These are phyloP conservation scores for rat (Rattus norvegicus) DNA, from an alignment of 2,113 vertebrate genomes.

Conservation along the genomic window GRCr8 NC_086026.1:55365501-55366000, in stretches of 20 bases:
- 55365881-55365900: background rate
- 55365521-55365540: background rate
- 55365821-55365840: background rate
- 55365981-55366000: too few species aligned
- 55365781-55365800: slow-evolving; percentile 24
- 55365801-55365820: slow-evolving; percentile 8
- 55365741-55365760: slow-evolving; percentile 38
- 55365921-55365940: background rate
- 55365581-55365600: background rate
- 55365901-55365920: background rate
- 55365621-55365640: background rate
- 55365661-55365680: background rate
- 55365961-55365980: too few species aligned
- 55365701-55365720: slow-evolving; percentile 5
- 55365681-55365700: slow-evolving; percentile 44
- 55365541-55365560: background rate
- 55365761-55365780: slow-evolving; percentile 29
- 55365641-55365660: background rate
- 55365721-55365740: slow-evolving; percentile 62
- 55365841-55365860: background rate
- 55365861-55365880: background rate
- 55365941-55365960: background rate
- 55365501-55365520: slow-evolving; percentile 27
- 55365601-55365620: background rate
- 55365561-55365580: background rate